phyloP scores from a whole-genome alignment of 1,140 invertebrate genomes.

The Drosophila burlai region DNA sequence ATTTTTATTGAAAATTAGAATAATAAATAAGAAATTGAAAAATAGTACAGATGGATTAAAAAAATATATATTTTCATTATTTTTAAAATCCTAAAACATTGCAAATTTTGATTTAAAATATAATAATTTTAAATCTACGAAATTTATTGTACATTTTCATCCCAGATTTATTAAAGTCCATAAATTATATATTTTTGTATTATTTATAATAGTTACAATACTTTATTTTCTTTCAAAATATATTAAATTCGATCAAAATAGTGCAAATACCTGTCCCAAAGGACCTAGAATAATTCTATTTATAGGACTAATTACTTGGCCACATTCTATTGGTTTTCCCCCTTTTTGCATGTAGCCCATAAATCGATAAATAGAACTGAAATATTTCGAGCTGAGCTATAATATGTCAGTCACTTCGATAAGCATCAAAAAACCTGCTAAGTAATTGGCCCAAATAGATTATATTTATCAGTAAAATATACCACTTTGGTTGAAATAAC shows the following conservation, averaged over 20 bases:
- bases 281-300: neutral
- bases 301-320: neutral
- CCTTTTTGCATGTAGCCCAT: neutral
- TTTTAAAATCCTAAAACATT: neutral
- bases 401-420: slow-evolving; percentile 6
- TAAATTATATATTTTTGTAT: no score
- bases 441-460: slow-evolving; percentile 42
- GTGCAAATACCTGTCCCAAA: neutral
- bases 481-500: neutral
- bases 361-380: slow-evolving; percentile 28
- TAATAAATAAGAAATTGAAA: neutral
- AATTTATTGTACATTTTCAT: neutral
- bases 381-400: slow-evolving; percentile 5
- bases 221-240: no score
- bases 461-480: slow-evolving; percentile 18
- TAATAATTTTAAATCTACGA: neutral
- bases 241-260: neutral
- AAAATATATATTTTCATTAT: neutral
- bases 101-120: neutral
- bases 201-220: no score
- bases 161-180: no score
- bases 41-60: no score
- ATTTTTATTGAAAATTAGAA: neutral
- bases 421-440: slow-evolving; percentile 28
- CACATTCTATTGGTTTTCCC: neutral